phyloP scores from a whole-genome alignment of 2,888 invertebrate species.

The Agrenia bidenticulata region DNA sequence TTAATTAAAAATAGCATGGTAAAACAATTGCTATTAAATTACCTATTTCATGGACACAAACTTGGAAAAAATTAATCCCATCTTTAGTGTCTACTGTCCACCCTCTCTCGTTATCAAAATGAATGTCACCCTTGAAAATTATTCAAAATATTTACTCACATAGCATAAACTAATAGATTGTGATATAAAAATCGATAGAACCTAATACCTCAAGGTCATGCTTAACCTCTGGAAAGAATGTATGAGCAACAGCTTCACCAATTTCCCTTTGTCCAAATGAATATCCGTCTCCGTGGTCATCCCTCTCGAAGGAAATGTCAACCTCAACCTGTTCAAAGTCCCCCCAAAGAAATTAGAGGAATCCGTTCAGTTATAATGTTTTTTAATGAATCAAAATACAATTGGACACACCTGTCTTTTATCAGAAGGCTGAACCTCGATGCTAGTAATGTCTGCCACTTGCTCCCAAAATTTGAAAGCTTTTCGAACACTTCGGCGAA shows the following conservation, averaged over 20 bases:
- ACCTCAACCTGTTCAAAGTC: slow-evolving; percentile 57
- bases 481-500: slow-evolving; percentile 29
- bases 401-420: not conserved
- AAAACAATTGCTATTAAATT: not conserved
- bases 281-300: slow-evolving; percentile 92
- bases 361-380: too few species aligned
- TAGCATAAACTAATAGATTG: too few species aligned
- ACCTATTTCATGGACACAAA: slow-evolving; percentile 32
- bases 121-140: slow-evolving; percentile 30
- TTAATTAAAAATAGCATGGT: not conserved
- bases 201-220: slow-evolving; percentile 9
- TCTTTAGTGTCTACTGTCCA: slow-evolving; percentile 28
- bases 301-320: slow-evolving; percentile 72
- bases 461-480: slow-evolving; percentile 42
- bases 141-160: too few species aligned
- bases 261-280: slow-evolving; percentile 78
- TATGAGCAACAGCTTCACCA: slow-evolving; percentile 34
- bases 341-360: not conserved
- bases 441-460: slow-evolving; percentile 31
- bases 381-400: too few species aligned
- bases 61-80: slow-evolving; percentile 35
- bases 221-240: slow-evolving; percentile 26
- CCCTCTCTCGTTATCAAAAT: slow-evolving; percentile 33
- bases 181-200: not conserved
- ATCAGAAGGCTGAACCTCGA: slow-evolving; percentile 6